Conservation (phyloP, 23 tunicate genomes). For the Trididemnum clinides region DNA sequence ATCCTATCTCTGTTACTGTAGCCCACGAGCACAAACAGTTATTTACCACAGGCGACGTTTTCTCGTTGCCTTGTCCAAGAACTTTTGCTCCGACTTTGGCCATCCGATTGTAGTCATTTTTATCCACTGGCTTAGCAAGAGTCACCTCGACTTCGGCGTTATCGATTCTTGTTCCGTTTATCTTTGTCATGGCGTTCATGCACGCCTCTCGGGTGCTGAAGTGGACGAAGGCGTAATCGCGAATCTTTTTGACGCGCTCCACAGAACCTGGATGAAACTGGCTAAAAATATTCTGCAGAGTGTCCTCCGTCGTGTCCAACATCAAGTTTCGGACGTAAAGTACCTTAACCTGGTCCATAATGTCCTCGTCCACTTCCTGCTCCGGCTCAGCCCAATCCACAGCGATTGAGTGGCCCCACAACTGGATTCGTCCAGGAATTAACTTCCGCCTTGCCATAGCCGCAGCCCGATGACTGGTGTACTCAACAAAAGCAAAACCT, state of each 20-base stretch:
- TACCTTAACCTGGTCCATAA: constrained; percentile 97
- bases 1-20: neutral
- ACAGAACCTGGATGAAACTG: constrained; percentile 86
- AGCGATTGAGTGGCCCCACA: constrained; percentile 99
- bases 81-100: constrained; percentile 99
- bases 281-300: constrained; percentile 89
- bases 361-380: constrained; percentile 95
- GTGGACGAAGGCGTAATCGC: constrained; percentile 90
- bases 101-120: constrained; percentile 93
- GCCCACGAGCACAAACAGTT: neutral
- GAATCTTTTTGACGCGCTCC: constrained; percentile 91
- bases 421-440: constrained; percentile 97
- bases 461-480: constrained; percentile 84
- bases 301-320: constrained; percentile 99
- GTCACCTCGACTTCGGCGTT: constrained; percentile 86
- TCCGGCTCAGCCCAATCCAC: constrained; percentile 99
- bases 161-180: constrained; percentile 56
- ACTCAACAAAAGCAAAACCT: constrained; percentile 98
- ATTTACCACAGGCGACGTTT: neutral
- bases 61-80: constrained; percentile 17
- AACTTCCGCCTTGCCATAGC: constrained; percentile 97
- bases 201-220: constrained; percentile 83
- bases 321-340: constrained; percentile 96
- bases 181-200: constrained; percentile 58
- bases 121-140: constrained; percentile 98